Base-by-base conservation (phyloP, 2,888 invertebrate genomes). In the Torymus aiolomorphi region DNA sequence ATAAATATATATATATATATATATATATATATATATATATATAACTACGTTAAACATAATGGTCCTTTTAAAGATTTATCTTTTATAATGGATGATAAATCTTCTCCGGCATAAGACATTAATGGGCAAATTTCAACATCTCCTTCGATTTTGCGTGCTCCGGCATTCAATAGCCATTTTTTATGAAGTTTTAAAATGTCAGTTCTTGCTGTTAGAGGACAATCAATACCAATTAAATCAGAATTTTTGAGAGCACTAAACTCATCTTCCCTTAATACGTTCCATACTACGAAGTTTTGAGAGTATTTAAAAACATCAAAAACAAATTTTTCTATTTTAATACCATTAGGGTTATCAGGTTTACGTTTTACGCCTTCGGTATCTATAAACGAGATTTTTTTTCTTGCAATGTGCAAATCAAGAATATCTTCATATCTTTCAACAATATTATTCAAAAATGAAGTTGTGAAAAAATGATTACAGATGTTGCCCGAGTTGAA, bases 261-360 rank as follows among this genome's bases (percentile, higher is more conserved):
- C 89, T 99, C 99, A 80, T 96, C 95, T 84, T 96, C 95, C 65
- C 99, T 93, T 0, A 95, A 93, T 0, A 97, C 96, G 91, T 99
- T 98, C 94, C 98, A 96, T 8, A 97, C 97, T 13, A 96, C 97
- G 87, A 99, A 97, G 85, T 95, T 95, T 83, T 96, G 94, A 0
- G 98, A 94, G 90, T 97, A 97, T 87, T 96, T 96, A 88, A 99
- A 99, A 0, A 99, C 98, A 90, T 99, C 99, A 89, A 99, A 99
- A 12, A 99, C 96, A 89, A 99, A 99, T 90, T 99, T 99, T 88
- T 99, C 99, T 91, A 99, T 95, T 92, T 99, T 99, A 83, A 99
- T 97, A 12, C 99, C 99, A 86, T 99, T 99, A 0, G 97, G 95
- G 81, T 94, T 93, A 0, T 93, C 93, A 0, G 99, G 98, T 82